Conservation (phyloP, 1,140 invertebrate genomes). For the Odontomachus brunneus region DNA sequence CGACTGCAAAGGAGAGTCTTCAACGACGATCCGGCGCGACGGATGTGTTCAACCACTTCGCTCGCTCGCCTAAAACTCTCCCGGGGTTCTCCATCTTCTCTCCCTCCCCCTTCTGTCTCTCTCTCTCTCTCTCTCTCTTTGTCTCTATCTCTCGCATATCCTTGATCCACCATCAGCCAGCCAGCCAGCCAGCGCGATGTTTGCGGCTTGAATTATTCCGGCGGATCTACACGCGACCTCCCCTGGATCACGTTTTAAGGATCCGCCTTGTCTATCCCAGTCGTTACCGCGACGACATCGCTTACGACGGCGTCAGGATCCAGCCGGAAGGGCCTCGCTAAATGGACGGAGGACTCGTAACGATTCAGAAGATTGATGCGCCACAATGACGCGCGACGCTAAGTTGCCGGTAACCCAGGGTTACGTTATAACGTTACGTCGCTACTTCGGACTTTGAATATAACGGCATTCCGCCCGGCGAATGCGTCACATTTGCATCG, state of each 20-base stretch:
- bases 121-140: neutral
- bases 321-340: constrained; percentile 36
- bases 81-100: neutral
- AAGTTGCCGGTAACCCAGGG: constrained; percentile 19
- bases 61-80: neutral
- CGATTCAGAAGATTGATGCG: constrained; percentile 54
- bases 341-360: constrained; percentile 53
- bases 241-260: constrained; percentile 50
- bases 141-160: constrained; percentile 15
- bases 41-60: constrained; percentile 43
- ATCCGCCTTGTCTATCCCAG: neutral
- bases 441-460: constrained; percentile 33
- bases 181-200: constrained; percentile 73
- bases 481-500: constrained; percentile 23
- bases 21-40: constrained; percentile 37
- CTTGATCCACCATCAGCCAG: constrained; percentile 70
- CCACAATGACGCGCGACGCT: constrained; percentile 25
- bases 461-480: constrained; percentile 18
- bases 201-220: constrained; percentile 79
- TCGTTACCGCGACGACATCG: constrained; percentile 53
- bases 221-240: constrained; percentile 49
- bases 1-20: constrained; percentile 79
- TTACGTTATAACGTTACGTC: neutral
- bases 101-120: neutral
- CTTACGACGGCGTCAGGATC: constrained; percentile 54